Evolutionary conservation across 2,888 invertebrate genomes (phyloP), one percentile per base, ranked within the genome.

Genomic region (Tiphia femorata): DNA sequence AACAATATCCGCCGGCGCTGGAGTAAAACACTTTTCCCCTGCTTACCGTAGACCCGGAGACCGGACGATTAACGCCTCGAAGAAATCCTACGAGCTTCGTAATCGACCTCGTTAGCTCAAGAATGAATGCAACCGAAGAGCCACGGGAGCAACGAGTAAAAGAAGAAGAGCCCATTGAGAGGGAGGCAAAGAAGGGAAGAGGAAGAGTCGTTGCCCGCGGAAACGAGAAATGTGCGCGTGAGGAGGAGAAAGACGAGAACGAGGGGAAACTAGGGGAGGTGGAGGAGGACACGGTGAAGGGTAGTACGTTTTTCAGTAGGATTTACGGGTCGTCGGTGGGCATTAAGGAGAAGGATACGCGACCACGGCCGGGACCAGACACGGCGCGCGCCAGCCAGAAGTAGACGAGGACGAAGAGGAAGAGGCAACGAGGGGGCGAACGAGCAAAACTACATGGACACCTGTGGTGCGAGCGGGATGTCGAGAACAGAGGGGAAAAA

Each of bases 251-350:
- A 49, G n/a, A 17, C 41, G 27, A 35, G 5, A 21, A 12, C 17
- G 51, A 10, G 53, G 53, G 46, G 49, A 50, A 50, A 20, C 14
- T 52, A 29, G 33, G 55, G 25, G 46, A 20, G 51, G 37, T 8
- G 33, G 27, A n/a, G n/a, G n/a, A n/a, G n/a, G n/a, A n/a, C n/a
- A n/a, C n/a, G n/a, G n/a, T n/a, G n/a, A n/a, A n/a, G n/a, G n/a
- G 51, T 37, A 55, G 55, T 56, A 61, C 57, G 68, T 64, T 68
- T 68, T 64, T 68, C 67, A 64, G 40, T 33, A 49, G 49, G 61
- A 70, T 67, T 67, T 67, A 70, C 67, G 67, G 70, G 61, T 69
- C 71, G 64, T 67, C 64, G 59, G 25, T 46, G 58, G 41, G 56
- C 67, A 64, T 70, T 67, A 67, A 64, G 62, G 59, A 58, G 62